Percentiles rank a stretch among this genome's conserved stretches.
These are phyloP conservation scores for Drosophila nikananu DNA, from an alignment of 1,140 invertebrate genomes.

Conservation along the genomic window DNA sequence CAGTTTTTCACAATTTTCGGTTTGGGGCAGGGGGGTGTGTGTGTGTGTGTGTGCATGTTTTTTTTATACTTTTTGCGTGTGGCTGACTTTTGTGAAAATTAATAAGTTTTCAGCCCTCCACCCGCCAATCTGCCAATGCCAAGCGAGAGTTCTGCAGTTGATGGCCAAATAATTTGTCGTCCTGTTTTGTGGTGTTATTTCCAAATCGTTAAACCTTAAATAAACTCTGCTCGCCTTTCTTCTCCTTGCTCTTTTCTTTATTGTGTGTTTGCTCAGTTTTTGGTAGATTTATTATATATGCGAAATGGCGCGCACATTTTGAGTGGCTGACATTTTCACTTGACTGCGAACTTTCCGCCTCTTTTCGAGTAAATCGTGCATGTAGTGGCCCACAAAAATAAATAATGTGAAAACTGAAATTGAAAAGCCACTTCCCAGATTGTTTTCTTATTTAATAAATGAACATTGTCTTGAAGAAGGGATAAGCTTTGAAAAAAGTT, in stretches of 20 bases:
- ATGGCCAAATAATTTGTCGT: conserved; percentile 83
- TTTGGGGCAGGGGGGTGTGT: not conserved
- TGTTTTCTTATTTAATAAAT: conserved; percentile 20
- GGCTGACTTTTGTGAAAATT: conserved; percentile 77
- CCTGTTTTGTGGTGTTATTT: conserved; percentile 70
- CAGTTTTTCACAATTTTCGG: conserved; percentile 41
- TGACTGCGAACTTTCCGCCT: conserved; percentile 47
- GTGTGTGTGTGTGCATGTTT: conserved; percentile 6
- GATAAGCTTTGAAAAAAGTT: not conserved
- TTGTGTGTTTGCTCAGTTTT: conserved; percentile 38
- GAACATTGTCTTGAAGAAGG: not conserved
- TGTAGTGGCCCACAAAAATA: conserved; percentile 21
- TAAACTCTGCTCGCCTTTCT: conserved; percentile 46
- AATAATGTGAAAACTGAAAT: conserved; percentile 8
- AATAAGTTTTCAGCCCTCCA: conserved; percentile 65
- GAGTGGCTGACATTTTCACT: conserved; percentile 77
- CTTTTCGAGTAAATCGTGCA: conserved; percentile 66
- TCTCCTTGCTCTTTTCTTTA: conserved; percentile 30
- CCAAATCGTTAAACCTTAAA: conserved; percentile 79
- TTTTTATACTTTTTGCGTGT: conserved; percentile 29
- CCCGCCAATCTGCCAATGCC: conserved; percentile 9
- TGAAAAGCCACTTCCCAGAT: conserved; percentile 46
- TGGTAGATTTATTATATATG: conserved; percentile 72
- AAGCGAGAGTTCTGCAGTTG: conserved; percentile 67
- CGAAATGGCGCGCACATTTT: conserved; percentile 53